These are phyloP conservation scores for Clitarchus hookeri DNA, from an alignment of 2,888 invertebrate genomes.

Conservation along the genomic window DNA sequence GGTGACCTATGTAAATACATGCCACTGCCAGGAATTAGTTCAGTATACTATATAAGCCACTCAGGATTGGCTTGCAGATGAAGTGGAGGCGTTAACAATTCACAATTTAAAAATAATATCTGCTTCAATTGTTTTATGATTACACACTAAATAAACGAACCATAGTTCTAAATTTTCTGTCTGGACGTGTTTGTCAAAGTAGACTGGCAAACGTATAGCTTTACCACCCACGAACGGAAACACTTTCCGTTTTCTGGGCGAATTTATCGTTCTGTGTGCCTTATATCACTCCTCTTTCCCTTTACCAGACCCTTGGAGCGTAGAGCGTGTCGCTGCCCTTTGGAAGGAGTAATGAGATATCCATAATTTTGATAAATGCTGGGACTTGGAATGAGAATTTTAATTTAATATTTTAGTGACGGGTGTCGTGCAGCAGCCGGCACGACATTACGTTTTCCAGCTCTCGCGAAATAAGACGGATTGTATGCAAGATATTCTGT, in stretches of 20 bases:
- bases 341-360: neutral
- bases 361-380: neutral
- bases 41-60: too few relatives aligned
- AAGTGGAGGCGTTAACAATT: too few relatives aligned
- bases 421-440: neutral
- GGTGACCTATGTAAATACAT: too few relatives aligned
- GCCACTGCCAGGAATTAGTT: too few relatives aligned
- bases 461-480: neutral
- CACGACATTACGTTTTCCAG: neutral
- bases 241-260: neutral
- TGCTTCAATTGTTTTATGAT: too few relatives aligned
- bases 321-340: neutral
- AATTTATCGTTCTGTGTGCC: neutral
- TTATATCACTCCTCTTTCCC: neutral
- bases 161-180: too few relatives aligned
- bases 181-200: too few relatives aligned
- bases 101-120: too few relatives aligned
- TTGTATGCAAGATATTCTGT: neutral
- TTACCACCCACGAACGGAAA: too few relatives aligned
- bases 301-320: neutral
- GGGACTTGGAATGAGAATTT: neutral
- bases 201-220: too few relatives aligned
- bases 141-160: too few relatives aligned
- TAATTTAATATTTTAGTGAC: constrained; percentile 14
- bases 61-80: too few relatives aligned